Percentiles rank a stretch among this genome's conserved stretches.
Evolutionary conservation across 2,113 vertebrate species (phyloP).

Genomic region (Struthidea cinerea): DNA sequence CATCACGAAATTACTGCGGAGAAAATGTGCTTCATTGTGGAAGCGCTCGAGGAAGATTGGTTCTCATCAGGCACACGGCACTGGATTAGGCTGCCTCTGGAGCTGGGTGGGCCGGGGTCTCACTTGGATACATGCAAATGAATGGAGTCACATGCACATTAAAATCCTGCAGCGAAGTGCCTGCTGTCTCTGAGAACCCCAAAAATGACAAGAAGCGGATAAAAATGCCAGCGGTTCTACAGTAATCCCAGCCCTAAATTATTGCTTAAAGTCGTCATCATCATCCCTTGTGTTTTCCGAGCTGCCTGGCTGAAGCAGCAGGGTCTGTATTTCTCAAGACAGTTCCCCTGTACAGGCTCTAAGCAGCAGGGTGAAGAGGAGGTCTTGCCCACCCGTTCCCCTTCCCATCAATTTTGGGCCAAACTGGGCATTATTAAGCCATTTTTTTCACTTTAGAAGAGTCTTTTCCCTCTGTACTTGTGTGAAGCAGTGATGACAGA

Average conservation of each 20-base stretch:
- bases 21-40: conserved; percentile 46
- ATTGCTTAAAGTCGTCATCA: not conserved
- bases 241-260: not conserved
- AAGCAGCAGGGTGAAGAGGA: not conserved
- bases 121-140: not conserved
- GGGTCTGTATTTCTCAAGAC: not conserved
- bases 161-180: not conserved
- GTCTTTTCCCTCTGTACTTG: not conserved
- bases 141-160: not conserved
- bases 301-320: not conserved
- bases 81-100: conserved; percentile 27
- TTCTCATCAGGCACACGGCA: conserved; percentile 34
- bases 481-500: not conserved
- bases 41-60: conserved; percentile 17
- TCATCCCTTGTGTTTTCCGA: not conserved
- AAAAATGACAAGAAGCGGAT: not conserved
- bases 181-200: not conserved
- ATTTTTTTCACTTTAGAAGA: not conserved
- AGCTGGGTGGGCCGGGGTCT: not conserved
- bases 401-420: not conserved
- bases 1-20: not conserved
- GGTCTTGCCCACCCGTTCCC: not conserved
- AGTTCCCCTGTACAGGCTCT: not conserved
- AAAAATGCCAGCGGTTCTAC: not conserved
- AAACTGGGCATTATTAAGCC: not conserved